These are phyloP conservation scores for Luehdorfia chinensis DNA, from an alignment of 1,140 invertebrate genomes.

Conservation along the genomic window DNA sequence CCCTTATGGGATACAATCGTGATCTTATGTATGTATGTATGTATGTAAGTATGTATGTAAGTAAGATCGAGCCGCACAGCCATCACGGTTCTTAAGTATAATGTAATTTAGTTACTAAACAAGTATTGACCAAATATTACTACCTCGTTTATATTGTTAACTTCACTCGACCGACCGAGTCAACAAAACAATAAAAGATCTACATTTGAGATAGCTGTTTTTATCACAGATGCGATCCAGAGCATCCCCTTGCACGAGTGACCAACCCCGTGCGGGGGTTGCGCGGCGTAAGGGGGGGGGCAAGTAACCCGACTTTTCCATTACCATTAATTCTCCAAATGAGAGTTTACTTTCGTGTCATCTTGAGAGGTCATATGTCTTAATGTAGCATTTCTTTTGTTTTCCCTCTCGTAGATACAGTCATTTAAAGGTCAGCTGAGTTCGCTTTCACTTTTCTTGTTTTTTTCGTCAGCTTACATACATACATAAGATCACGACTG, in stretches of 20 bases:
- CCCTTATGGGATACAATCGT: too few relatives aligned
- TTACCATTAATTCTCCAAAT: slow-evolving; percentile 65
- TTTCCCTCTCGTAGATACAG: slow-evolving; percentile 33
- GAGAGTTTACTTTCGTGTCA: slow-evolving; percentile 62
- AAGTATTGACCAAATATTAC: too few relatives aligned
- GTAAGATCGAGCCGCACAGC: too few relatives aligned
- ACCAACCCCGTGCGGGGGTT: slow-evolving; percentile 21
- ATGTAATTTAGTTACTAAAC: too few relatives aligned
- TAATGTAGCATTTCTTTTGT: slow-evolving; percentile 53
- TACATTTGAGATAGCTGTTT: neutral
- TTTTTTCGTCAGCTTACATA: too few relatives aligned
- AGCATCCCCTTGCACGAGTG: slow-evolving; percentile 8
- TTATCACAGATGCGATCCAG: neutral
- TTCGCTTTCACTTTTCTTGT: neutral
- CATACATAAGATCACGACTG: too few relatives aligned
- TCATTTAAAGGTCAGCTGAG: slow-evolving; percentile 4
- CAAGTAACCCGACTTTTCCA: slow-evolving; percentile 57
- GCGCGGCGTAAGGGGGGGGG: slow-evolving; percentile 12
- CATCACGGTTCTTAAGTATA: too few relatives aligned
- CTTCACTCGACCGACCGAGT: neutral
- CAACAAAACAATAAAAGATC: slow-evolving; percentile 1
- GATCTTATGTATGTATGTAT: too few relatives aligned
- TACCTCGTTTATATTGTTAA: too few relatives aligned
- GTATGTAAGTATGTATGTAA: too few relatives aligned
- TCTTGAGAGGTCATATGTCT: slow-evolving; percentile 57